Base-by-base conservation (phyloP, 2,797 vertebrate species). In the Somateria mollissima region DNA sequence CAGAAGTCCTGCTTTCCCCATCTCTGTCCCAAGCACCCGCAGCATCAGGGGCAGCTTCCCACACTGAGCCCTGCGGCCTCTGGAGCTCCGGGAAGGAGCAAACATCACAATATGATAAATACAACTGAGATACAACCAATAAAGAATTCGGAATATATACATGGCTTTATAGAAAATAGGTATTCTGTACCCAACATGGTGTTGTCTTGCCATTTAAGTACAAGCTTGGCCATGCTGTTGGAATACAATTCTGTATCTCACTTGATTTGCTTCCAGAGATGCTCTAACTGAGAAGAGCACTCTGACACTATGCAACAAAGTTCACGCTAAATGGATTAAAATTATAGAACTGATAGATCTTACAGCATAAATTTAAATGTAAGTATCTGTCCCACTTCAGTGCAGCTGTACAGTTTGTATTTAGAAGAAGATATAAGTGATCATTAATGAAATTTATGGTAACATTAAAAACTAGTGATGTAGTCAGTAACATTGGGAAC, bases 311-410 rank as follows among this genome's bases (percentile, higher is more conserved):
- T 36, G 79, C 78, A 94, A 95, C 64, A 82, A 74, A 93, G 84
- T 93, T 90, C 32, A 2, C 41, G 8, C 57, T 92, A 95, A 96
- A 89, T 85, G 72, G 94, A 80, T 94, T 90, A 94, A 90, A 96
- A 95, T 90, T 89, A 89, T 20, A 89, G 78, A 94, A 90, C 49
- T 79, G 53, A 82, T 53, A 93, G 74, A 74, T 89, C 65, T 88
- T 51, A 87, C 71, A 51, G 39, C 53, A 92, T 95, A 90, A 93
- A 95, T 92, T 90, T 92, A 87, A 89, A 84, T 79, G 47, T 64
- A 91, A 91, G 54, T 89, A 76, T 84, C 88, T 86, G 30, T 69
- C 86, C 90, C 81, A 82, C 56, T 67, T 92, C 92, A 77, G 17
- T 57, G 74, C 71, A 90, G 58, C 84, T 90, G 64, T 74, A 89